A percentile compares a stretch with the other conserved stretches of the same genome.
Evolutionary conservation across 2,797 vertebrate genomes (phyloP).

Genomic region (Bryconaethiops microstoma): DNA sequence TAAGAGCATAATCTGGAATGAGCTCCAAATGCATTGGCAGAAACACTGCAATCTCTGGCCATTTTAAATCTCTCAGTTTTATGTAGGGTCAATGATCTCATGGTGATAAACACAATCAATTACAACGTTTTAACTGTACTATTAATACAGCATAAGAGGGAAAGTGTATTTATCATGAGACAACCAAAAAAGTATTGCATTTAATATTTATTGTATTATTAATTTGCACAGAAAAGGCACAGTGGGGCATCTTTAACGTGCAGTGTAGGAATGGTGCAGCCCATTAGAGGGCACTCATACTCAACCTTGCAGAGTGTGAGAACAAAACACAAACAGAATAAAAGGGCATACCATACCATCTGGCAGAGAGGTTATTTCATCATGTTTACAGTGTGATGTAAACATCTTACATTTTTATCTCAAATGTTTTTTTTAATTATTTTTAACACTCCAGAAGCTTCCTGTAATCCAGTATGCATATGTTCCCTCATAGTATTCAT

Average conservation of each 20-base stretch:
- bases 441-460: not conserved
- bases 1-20: constrained; percentile 37
- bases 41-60: not conserved
- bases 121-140: not conserved
- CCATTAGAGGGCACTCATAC: constrained; percentile 38
- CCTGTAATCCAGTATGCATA: not conserved
- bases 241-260: not conserved
- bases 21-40: constrained; percentile 20
- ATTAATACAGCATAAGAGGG: not conserved
- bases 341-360: not conserved
- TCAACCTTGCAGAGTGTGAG: not conserved
- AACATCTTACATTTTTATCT: not conserved
- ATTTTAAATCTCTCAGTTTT: not conserved
- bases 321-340: not conserved
- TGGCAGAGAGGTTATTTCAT: constrained; percentile 11
- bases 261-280: not conserved
- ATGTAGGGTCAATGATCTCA: constrained; percentile 5
- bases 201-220: not conserved
- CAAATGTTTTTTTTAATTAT: no score
- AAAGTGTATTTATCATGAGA: not conserved
- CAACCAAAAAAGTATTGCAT: not conserved
- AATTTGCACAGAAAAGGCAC: not conserved
- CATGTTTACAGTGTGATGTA: not conserved
- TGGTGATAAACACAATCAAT: not conserved
- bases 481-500: not conserved